phyloP scores from a whole-genome alignment of 1,140 invertebrate genomes.

The Mesaphorura yosii region DNA sequence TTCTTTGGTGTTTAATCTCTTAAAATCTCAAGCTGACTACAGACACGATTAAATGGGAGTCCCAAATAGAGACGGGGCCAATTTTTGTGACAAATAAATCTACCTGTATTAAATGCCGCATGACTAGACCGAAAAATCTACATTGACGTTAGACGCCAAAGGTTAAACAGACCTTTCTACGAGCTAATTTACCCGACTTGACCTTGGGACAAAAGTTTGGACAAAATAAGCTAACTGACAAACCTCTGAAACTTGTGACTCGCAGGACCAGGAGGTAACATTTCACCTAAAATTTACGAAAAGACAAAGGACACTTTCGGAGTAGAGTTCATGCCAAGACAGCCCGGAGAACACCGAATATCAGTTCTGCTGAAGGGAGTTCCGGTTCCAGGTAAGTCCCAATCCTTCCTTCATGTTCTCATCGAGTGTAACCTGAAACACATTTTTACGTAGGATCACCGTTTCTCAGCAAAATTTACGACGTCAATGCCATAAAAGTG shows the following conservation, averaged over 20 bases:
- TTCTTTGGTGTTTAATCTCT: slow-evolving; percentile 3
- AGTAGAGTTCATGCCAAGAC: slow-evolving; percentile 72
- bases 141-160: no score
- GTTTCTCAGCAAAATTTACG: slow-evolving; percentile 87
- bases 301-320: slow-evolving; percentile 55
- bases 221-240: no score
- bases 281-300: slow-evolving; percentile 74
- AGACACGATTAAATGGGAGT: neutral
- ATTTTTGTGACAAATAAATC: neutral
- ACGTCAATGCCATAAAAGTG: slow-evolving; percentile 86
- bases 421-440: no score
- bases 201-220: no score
- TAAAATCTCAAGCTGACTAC: neutral
- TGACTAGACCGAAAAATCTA: no score
- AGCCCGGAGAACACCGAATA: slow-evolving; percentile 82
- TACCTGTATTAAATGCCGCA: no score
- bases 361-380: slow-evolving; percentile 47
- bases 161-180: no score
- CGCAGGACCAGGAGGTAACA: slow-evolving; percentile 72
- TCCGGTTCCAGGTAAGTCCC: slow-evolving; percentile 57
- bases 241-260: slow-evolving; percentile 26
- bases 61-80: neutral
- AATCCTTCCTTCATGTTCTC: slow-evolving; percentile 63
- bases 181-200: no score
- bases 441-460: slow-evolving; percentile 75